Evolutionary conservation across 1,140 invertebrate species (phyloP), one percentile per base, ranked within the genome.

Genomic region (Aphaenogaster rudis): DNA sequence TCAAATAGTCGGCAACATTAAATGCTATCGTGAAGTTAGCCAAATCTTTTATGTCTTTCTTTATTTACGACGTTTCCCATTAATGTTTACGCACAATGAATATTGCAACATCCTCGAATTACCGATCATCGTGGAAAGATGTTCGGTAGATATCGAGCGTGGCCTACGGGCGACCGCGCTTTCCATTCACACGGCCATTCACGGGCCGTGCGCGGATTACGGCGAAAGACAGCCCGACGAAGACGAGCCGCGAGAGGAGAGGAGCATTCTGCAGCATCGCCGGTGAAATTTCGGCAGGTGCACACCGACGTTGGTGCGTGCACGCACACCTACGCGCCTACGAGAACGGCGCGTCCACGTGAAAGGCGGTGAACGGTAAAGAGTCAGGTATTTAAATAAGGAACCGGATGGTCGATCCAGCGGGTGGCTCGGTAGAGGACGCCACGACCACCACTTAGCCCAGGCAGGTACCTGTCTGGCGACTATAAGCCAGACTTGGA

Each of bases 321-420:
- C 54, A 3, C 33, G 7, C 21, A 45, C 50, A 52, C 57, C 39
- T n/a, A 63, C 63, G 11, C 17, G 11, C n/a, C 28, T 28, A 28
- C 11, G 13, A 11, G 9, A 66, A 33, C 11, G 66, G 21, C 33
- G 11, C 11, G 66, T 79, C 84, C 33, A 74, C 88, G 81, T 66
- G 89, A 88, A 90, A 90, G 89, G 74, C 54, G 72, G 87, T 91
- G 90, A 92, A 93, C 92, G 89, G 91, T 92, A 92, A 92, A 86
- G 88, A 92, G 87, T 84, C 89, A 90, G 90, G 91, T 92, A 94
- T 93, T 94, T 93, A 93, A 94, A 94, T 93, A 89, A 89, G 90
- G 90, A 88, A 93, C 92, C 92, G 92, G 91, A 90, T 86, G 86
- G 90, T 91, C 82, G 59, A 86, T 94, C 81, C 72, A 21, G 66